These are phyloP conservation scores for Thrips palmi DNA, from an alignment of 1,140 invertebrate species.

Conservation along the genomic window DNA sequence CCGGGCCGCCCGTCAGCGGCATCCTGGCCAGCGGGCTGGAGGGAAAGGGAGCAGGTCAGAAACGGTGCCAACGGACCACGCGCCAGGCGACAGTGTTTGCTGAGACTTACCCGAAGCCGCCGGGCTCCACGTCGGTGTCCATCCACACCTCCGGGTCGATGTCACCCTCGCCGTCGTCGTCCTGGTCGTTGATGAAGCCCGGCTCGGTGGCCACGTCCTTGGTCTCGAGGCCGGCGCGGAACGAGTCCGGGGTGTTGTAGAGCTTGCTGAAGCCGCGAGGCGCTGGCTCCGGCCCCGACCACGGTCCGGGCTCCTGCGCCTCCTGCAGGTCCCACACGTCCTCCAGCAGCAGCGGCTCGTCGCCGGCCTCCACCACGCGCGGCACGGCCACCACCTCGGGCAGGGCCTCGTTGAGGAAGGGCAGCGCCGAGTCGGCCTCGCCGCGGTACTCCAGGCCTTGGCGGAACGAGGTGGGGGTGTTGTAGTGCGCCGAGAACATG, in stretches of 20 bases:
- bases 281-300: neutral
- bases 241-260: conserved; percentile 30
- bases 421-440: conserved; percentile 10
- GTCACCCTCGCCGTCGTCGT: neutral
- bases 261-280: conserved; percentile 18
- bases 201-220: too few species aligned
- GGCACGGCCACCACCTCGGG: conserved; percentile 5
- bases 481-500: conserved; percentile 18
- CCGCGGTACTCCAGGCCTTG: conserved; percentile 20
- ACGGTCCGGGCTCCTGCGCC: conserved; percentile 1
- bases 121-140: neutral
- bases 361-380: conserved; percentile 8
- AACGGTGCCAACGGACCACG: neutral
- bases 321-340: conserved; percentile 5
- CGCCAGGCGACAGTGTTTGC: neutral
- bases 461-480: conserved; percentile 23
- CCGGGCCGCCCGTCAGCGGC: too few species aligned
- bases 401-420: conserved; percentile 2
- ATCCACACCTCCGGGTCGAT: neutral
- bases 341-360: conserved; percentile 14
- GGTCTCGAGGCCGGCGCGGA: conserved; percentile 27
- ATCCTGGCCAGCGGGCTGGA: too few species aligned
- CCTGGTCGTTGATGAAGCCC: conserved; percentile 1
- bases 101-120: neutral
- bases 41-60: neutral